Evolutionary conservation across 2,113 vertebrate species (phyloP), one percentile per base, ranked within the genome.

Genomic region (Delphinapterus leucas): DNA sequence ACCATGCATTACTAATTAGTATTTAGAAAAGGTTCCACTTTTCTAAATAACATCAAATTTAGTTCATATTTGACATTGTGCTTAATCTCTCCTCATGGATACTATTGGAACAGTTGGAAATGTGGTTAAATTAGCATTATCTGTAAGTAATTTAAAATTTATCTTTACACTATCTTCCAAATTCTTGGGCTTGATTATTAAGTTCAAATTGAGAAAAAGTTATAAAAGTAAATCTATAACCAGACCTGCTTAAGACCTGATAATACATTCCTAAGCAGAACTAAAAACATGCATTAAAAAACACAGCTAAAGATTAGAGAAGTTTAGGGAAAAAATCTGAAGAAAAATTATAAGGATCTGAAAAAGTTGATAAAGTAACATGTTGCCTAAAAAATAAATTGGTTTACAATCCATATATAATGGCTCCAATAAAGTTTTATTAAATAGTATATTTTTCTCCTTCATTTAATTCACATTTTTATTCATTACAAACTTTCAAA

Each of bases 401-500:
- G 11, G 8, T 71, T 71, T 90, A 33, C 84, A 95, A 95, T 76
- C 31, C 7, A 71, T 63, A 73, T 90, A 73, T 95, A 92, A 87
- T 76, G 33, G 21, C 47, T 86, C 76, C 6, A 76, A 63, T 36
- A 88, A 77, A 73, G 3, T 41, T 83, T 84, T 70, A 44, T 76
- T 71, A 60, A 33, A 85, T 11, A 83, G 20, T 28, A n/a, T 76
- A 88, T 67, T 79, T 96, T 88, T 96, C 49, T 88, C 49, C 18
- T 65, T 89, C 23, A 44, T 88, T 94, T 93, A 94, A 77, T 91
- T 95, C 68, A 81, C 38, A 85, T 33, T 67, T 90, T 55, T 82
- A 81, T 94, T 94, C 60, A 68, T 85, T 82, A 61, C 6, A 84
- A 82, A 68, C 55, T 98, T 97, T 90, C 58, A 94, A 80, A 87